Evolutionary conservation across 2,113 vertebrate species (phyloP).

Genomic region (Mustelus asterias): DNA sequence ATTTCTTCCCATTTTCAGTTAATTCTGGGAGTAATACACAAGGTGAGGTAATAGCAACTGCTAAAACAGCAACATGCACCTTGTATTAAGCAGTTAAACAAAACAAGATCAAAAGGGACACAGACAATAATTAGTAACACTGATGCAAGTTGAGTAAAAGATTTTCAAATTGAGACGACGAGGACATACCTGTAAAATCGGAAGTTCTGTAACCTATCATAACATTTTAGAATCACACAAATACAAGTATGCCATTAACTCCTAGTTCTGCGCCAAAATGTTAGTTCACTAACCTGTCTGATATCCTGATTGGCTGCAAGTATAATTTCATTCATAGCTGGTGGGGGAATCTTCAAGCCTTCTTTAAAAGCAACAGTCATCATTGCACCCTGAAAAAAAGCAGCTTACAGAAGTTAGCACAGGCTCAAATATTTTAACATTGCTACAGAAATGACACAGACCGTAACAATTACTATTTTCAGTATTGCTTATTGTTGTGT

Average conservation of each 20-base stretch:
- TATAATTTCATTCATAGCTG: constrained; percentile 94
- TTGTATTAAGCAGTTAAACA: neutral
- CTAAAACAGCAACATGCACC: neutral
- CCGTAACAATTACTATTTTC: neutral
- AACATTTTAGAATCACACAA: neutral
- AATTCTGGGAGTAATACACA: neutral
- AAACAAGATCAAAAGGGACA: neutral
- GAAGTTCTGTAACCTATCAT: neutral
- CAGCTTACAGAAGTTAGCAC: neutral
- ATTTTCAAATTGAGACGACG: neutral
- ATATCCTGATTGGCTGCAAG: constrained; percentile 93
- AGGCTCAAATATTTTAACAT: neutral
- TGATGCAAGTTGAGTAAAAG: neutral
- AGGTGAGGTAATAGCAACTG: neutral
- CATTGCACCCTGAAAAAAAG: constrained; percentile 76
- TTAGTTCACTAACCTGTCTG: constrained; percentile 74
- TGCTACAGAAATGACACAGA: neutral
- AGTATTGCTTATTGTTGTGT: neutral
- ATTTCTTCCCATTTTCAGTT: neutral
- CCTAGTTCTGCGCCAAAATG: neutral
- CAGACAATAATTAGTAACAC: neutral
- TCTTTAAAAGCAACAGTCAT: constrained; percentile 95
- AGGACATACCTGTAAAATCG: neutral
- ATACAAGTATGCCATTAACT: neutral
- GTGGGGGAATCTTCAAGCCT: constrained; percentile 84